Conservation (phyloP, 1,140 invertebrate species). For the Sesamia nonagrioides region DNA sequence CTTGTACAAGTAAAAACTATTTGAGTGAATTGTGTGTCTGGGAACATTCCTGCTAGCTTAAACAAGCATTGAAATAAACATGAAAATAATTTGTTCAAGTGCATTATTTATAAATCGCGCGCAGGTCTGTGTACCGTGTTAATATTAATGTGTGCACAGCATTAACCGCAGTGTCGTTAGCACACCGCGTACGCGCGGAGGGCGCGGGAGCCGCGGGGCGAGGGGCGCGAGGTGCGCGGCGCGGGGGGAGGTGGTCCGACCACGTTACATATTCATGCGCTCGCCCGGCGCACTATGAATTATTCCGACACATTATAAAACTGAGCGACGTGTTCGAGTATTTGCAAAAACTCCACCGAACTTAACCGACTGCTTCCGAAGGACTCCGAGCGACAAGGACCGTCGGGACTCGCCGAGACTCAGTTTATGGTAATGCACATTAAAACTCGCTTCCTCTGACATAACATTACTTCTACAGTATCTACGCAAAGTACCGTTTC, state of each 20-base stretch:
- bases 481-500: background rate
- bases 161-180: slow-evolving; percentile 28
- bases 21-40: background rate
- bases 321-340: slow-evolving; percentile 47
- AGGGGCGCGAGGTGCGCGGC: background rate
- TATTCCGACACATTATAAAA: slow-evolving; percentile 61
- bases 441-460: slow-evolving; percentile 17
- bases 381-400: background rate
- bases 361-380: slow-evolving; percentile 10
- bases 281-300: slow-evolving; percentile 55
- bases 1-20: background rate
- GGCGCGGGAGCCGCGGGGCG: background rate
- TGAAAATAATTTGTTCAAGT: slow-evolving; percentile 3
- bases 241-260: slow-evolving; percentile 15
- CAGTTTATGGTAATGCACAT: slow-evolving; percentile 29
- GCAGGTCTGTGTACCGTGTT: slow-evolving; percentile 9
- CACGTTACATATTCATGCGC: slow-evolving; percentile 58
- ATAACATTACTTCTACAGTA: background rate
- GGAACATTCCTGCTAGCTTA: background rate
- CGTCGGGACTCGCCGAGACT: background rate
- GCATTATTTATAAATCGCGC: slow-evolving; percentile 15
- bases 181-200: background rate
- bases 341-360: slow-evolving; percentile 35
- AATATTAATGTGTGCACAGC: slow-evolving; percentile 36
- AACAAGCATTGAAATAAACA: background rate